phyloP scores from a whole-genome alignment of 2,797 vertebrate genomes.

The Malacoraja senta region DNA sequence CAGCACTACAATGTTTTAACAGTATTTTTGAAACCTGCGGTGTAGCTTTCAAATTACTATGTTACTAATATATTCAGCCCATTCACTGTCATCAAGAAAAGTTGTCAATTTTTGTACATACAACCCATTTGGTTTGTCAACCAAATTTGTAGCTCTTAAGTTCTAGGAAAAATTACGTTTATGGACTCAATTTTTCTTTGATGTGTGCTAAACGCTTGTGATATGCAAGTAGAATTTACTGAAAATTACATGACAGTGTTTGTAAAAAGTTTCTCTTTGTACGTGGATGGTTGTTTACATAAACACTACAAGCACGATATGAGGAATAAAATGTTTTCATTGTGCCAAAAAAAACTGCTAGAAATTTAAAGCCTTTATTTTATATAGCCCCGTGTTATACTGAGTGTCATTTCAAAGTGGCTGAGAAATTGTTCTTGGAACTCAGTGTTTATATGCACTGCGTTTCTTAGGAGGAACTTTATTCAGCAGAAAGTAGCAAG shows the following conservation, averaged over 20 bases:
- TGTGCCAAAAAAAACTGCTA: slow-evolving; percentile 5
- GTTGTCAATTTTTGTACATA: slow-evolving; percentile 31
- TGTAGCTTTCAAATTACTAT: slow-evolving; percentile 28
- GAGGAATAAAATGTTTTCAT: slow-evolving; percentile 33
- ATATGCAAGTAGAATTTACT: slow-evolving; percentile 34
- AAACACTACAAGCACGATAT: slow-evolving; percentile 30
- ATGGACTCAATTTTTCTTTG: neutral
- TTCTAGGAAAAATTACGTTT: slow-evolving; percentile 9
- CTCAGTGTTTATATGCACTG: neutral
- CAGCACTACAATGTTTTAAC: slow-evolving; percentile 1
- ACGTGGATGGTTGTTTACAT: slow-evolving; percentile 37
- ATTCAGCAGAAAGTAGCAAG: neutral
- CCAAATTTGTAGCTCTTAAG: slow-evolving; percentile 24
- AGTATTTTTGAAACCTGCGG: slow-evolving; percentile 19
- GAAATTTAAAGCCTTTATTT: neutral
- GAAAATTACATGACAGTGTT: slow-evolving; percentile 34
- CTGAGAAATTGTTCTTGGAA: neutral
- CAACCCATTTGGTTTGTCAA: neutral
- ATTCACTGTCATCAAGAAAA: neutral
- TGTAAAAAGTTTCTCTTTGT: slow-evolving; percentile 36
- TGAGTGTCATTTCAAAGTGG: neutral
- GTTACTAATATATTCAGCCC: slow-evolving; percentile 3
- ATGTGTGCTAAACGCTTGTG: slow-evolving; percentile 21
- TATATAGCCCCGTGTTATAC: neutral
- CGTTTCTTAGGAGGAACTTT: neutral